A percentile compares a stretch with the other conserved stretches of the same genome.
phyloP scores from a whole-genome alignment of 2,797 vertebrate species.

The Rhadinocentrus ornatus region DNA sequence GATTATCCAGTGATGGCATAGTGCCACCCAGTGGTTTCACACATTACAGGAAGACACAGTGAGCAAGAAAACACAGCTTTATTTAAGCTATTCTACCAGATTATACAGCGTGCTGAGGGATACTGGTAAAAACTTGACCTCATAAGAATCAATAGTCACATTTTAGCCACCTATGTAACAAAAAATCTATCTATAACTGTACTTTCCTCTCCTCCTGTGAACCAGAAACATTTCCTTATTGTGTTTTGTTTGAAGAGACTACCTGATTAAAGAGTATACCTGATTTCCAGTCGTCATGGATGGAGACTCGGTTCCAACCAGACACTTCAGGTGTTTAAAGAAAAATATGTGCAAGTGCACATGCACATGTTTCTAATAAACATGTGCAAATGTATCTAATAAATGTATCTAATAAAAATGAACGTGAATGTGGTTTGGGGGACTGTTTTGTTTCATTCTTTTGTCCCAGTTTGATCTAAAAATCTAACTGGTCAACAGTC shows the following conservation, averaged over 20 bases:
- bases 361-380: no score
- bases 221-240: neutral
- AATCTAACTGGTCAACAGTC: no score
- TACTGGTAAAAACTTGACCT: neutral
- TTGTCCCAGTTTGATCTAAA: no score
- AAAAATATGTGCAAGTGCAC: no score
- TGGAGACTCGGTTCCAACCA: neutral
- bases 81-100: neutral
- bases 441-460: no score
- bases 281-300: neutral
- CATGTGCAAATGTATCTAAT: no score
- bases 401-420: no score
- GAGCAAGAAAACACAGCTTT: no score
- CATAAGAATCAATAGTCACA: neutral
- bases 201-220: neutral
- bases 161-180: no score
- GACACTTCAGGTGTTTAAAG: neutral
- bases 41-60: neutral
- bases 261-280: neutral
- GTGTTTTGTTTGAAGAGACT: neutral
- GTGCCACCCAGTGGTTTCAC: conserved; percentile 63
- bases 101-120: neutral
- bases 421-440: no score
- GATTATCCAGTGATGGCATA: conserved; percentile 25
- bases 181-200: neutral